Base-by-base conservation (phyloP, 2,797 vertebrate genomes). In the Gobionotothen gibberifrons region DNA sequence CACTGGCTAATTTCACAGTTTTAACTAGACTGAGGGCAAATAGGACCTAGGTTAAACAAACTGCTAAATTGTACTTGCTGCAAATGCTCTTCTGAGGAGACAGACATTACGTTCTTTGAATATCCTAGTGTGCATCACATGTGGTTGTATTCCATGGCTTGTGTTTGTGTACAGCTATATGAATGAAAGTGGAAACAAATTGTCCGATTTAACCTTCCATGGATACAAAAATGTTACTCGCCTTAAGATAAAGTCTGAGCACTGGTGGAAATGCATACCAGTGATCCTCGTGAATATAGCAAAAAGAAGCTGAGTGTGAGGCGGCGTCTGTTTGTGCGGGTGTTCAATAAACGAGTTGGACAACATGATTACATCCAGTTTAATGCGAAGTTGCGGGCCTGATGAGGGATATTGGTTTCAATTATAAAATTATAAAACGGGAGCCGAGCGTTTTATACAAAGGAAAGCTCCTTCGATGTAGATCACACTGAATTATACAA, bases 331-430 rank as follows among this genome's bases (percentile, higher is more conserved):
- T 61, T 63, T 85, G 67, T 65, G 69, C 73, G 78, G n/a, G 67
- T 80, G 56, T 63, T 80, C 40, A 52, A 66, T 83, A 83, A 87
- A 87, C 75, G 74, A 79, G 44, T 49, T 39, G 32, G 76, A 78
- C 75, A 78, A 84, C 77, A 80, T 86, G 81, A 92, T 92, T 88
- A 88, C 74, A 55, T 80, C 67, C 67, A 74, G 74, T 86, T 90
- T 83, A 84, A 62, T 47, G 74, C 40, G 83, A 71, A 78, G 86
- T 78, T 22, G 43, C 77, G 70, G 58, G 70, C 63, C 61, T 82
- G 85, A 85, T 85, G 87, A 86, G 76, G 48, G 76, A 67, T 82
- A 87, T 85, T 83, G 76, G 69, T 76, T 87, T 86, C 61, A 79
- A 9, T 72, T n/a, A n/a, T n/a, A n/a, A n/a, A n/a, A 56, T 75